These are phyloP conservation scores for Drosophila elegans DNA, from an alignment of 1,140 invertebrate species.

Conservation along the genomic window DNA sequence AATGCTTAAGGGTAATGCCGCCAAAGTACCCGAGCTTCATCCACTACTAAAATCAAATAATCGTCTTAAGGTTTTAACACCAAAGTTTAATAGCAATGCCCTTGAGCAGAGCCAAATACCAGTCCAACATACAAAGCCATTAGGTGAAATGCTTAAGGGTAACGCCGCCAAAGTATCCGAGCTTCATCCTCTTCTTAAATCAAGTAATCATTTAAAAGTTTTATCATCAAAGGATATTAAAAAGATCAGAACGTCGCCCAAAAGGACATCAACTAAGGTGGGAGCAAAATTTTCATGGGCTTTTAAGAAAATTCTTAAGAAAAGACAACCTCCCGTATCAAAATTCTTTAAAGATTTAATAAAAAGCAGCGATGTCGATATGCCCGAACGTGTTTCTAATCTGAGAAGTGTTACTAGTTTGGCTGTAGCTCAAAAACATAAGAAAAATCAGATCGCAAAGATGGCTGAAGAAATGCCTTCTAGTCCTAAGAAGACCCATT, in stretches of 20 bases:
- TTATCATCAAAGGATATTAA: neutral
- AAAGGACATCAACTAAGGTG: neutral
- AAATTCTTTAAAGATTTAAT: conserved; percentile 2
- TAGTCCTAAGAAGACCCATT: neutral
- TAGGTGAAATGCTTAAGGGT: neutral
- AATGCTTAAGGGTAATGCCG: neutral
- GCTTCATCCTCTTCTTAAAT: neutral
- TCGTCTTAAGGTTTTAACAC: neutral
- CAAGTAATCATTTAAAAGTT: neutral
- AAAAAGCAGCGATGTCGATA: neutral
- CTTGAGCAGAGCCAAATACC: neutral
- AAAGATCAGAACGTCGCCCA: neutral
- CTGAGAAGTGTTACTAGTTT: neutral
- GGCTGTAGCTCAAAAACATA: neutral
- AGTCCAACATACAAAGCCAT: neutral
- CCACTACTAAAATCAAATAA: neutral
- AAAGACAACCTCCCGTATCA: neutral
- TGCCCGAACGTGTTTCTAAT: neutral
- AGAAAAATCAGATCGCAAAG: neutral
- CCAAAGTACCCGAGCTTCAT: conserved; percentile 2
- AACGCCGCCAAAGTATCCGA: neutral
- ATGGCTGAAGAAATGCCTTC: too few relatives aligned
- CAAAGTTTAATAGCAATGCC: too few relatives aligned
- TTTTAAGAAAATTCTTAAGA: neutral
- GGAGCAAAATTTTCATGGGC: conserved; percentile 15